These are phyloP conservation scores for Gerris buenoi DNA, from an alignment of 1,140 invertebrate species.

Conservation along the genomic window DNA sequence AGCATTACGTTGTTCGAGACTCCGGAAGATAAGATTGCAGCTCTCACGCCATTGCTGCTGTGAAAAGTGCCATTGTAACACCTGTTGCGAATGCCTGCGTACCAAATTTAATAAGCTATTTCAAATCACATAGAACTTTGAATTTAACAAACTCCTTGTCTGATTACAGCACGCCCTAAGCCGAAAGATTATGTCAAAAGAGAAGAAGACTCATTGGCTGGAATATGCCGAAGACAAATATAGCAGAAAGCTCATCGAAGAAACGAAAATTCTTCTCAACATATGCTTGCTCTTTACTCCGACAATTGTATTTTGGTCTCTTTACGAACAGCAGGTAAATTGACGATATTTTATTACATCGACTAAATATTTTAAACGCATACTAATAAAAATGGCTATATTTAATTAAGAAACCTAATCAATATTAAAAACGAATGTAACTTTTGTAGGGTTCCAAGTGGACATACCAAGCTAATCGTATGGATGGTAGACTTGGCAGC, in stretches of 20 bases:
- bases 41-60: too few relatives aligned
- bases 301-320: conserved; percentile 76
- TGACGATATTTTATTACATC: too few relatives aligned
- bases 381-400: not conserved
- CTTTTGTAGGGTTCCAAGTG: conserved; percentile 65
- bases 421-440: conserved; percentile 3
- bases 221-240: conserved; percentile 59
- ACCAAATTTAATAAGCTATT: not conserved
- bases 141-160: conserved; percentile 30
- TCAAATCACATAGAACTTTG: too few relatives aligned
- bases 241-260: conserved; percentile 46
- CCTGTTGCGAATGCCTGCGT: not conserved
- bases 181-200: conserved; percentile 32
- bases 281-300: conserved; percentile 66
- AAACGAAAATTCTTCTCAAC: conserved; percentile 55
- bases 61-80: too few relatives aligned
- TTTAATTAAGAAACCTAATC: not conserved
- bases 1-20: not conserved
- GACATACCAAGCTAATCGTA: conserved; percentile 83
- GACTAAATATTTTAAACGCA: too few relatives aligned
- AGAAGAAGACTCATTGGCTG: conserved; percentile 53
- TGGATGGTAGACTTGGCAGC: conserved; percentile 64
- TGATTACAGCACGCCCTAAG: conserved; percentile 29
- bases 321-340: conserved; percentile 64
- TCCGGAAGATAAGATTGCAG: not conserved